Percentiles rank a stretch among this genome's conserved stretches.
phyloP scores from a whole-genome alignment of 2,888 invertebrate species.

The Lepidonotus clava region DNA sequence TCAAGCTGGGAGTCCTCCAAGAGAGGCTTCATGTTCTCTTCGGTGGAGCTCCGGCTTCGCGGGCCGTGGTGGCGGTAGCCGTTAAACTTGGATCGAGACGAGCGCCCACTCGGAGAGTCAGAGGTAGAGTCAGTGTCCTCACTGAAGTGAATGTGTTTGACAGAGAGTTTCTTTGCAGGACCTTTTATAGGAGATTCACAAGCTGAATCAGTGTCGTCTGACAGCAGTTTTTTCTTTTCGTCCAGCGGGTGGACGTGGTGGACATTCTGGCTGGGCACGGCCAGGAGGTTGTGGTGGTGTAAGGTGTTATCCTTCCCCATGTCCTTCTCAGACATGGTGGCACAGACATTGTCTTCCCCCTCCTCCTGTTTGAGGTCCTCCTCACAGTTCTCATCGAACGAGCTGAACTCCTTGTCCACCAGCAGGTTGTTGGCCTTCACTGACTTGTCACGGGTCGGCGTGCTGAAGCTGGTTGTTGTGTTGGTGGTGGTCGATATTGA shows the following conservation, averaged over 20 bases:
- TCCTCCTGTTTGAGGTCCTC: neutral
- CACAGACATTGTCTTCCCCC: neutral
- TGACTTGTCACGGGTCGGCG: slow-evolving; percentile 49
- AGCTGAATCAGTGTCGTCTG: slow-evolving; percentile 68
- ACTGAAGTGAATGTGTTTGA: slow-evolving; percentile 56
- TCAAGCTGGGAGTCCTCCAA: slow-evolving; percentile 58
- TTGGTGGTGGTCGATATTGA: slow-evolving; percentile 70
- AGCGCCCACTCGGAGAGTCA: slow-evolving; percentile 29
- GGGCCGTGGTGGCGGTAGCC: slow-evolving; percentile 40
- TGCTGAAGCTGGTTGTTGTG: slow-evolving; percentile 68
- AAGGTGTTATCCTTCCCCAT: neutral
- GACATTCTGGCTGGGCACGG: slow-evolving; percentile 48
- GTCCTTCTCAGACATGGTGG: neutral
- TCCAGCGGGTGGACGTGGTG: slow-evolving; percentile 55
- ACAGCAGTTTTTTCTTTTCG: slow-evolving; percentile 67
- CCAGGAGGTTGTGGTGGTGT: neutral
- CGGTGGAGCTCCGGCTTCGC: neutral
- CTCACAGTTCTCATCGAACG: slow-evolving; percentile 26
- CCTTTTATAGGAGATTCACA: slow-evolving; percentile 43
- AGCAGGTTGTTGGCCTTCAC: slow-evolving; percentile 21
- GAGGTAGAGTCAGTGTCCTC: slow-evolving; percentile 60
- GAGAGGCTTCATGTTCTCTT: slow-evolving; percentile 58
- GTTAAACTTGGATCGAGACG: neutral
- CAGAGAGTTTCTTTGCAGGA: neutral
- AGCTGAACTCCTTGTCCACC: slow-evolving; percentile 42